Conservation (phyloP, 2,888 invertebrate species). For the Caenorhabditis sp. region DNA sequence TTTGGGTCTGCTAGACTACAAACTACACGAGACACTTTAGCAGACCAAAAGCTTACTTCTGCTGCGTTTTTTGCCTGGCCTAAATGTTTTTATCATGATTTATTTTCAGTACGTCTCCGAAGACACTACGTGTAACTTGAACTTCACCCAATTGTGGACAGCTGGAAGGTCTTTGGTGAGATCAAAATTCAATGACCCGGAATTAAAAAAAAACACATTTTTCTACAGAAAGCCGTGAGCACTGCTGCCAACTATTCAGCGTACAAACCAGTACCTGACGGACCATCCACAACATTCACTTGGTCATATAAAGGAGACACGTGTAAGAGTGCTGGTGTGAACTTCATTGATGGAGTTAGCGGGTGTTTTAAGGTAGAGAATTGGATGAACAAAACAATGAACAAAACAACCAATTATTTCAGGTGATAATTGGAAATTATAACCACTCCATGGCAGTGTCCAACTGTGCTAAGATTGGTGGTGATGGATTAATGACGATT, state of each 20-base stretch:
- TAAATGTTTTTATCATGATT: neutral
- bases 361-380: conserved; percentile 1
- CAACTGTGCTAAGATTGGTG: neutral
- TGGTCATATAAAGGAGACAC: neutral
- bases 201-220: neutral
- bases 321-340: neutral
- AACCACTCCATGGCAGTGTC: neutral
- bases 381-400: neutral
- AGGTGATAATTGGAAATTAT: neutral
- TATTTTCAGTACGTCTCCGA: conserved; percentile 15
- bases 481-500: conserved; percentile 24
- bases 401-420: no score
- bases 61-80: no score
- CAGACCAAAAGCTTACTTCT: neutral
- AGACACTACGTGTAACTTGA: neutral
- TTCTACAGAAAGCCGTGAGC: neutral
- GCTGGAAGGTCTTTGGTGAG: neutral
- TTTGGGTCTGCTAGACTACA: conserved; percentile 17
- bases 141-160: neutral
- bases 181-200: neutral
- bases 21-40: neutral
- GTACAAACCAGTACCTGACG: neutral
- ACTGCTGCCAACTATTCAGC: neutral
- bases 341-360: neutral
- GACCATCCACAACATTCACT: neutral